Percentiles rank a stretch among this genome's conserved stretches.
phyloP scores from a whole-genome alignment of 2,113 vertebrate species.

The Cercopithecus mona region DNA sequence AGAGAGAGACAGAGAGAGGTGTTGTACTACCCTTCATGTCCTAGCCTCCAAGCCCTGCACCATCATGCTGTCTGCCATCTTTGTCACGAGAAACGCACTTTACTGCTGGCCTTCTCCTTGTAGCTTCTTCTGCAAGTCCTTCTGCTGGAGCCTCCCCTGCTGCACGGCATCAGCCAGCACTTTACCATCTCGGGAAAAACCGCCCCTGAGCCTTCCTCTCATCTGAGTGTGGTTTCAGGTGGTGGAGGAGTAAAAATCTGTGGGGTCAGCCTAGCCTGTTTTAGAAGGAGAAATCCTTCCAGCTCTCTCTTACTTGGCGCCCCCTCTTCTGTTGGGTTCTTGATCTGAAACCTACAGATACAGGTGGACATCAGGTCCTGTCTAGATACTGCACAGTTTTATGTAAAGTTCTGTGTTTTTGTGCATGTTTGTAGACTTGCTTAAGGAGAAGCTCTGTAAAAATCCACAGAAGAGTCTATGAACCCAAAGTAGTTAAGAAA shows the following conservation, averaged over 20 bases:
- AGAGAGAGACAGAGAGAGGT: too few relatives aligned
- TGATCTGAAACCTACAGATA: background rate
- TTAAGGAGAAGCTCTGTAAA: background rate
- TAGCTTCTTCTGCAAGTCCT: background rate
- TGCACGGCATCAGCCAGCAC: background rate
- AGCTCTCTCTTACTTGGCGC: background rate
- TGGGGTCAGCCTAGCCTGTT: background rate
- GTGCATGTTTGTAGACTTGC: background rate
- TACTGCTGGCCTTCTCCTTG: background rate
- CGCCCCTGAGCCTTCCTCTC: background rate
- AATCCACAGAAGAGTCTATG: background rate
- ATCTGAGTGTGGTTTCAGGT: background rate
- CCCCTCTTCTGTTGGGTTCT: background rate
- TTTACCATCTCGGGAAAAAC: background rate
- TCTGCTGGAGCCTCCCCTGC: background rate
- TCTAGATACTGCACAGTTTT: background rate
- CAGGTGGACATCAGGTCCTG: background rate
- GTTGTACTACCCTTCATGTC: too few relatives aligned
- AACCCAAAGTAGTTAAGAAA: background rate
- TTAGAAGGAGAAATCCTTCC: background rate
- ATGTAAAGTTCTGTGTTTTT: background rate
- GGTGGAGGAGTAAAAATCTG: background rate
- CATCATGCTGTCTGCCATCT: too few relatives aligned
- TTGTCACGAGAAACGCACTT: rapidly evolving
- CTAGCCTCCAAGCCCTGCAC: too few relatives aligned